Evolutionary conservation across 2,888 invertebrate species (phyloP).

Genomic region (Diarsia mendica): DNA sequence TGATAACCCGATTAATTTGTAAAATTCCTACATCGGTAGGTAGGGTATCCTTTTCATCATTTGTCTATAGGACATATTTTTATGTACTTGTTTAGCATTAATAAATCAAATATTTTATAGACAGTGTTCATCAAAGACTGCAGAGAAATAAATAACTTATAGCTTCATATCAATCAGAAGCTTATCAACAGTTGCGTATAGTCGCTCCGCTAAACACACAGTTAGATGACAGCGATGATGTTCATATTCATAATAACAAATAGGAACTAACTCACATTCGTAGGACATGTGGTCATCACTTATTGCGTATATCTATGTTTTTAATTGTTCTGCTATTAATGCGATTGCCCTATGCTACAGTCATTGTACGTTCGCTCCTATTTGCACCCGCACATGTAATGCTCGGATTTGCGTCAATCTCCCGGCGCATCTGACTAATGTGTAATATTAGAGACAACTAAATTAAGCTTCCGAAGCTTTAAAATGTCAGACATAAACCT

Average conservation of each 20-base stretch:
- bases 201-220: slow-evolving; percentile 46
- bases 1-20: not conserved
- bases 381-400: slow-evolving; percentile 74
- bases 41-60: slow-evolving; percentile 19
- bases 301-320: slow-evolving; percentile 68
- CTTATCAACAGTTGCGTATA: slow-evolving; percentile 63
- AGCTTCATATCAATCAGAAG: slow-evolving; percentile 65
- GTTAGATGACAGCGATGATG: slow-evolving; percentile 53
- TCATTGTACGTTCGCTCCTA: slow-evolving; percentile 68
- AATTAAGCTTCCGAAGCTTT: slow-evolving; percentile 30
- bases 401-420: slow-evolving; percentile 80
- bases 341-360: slow-evolving; percentile 66
- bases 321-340: slow-evolving; percentile 71
- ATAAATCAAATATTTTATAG: slow-evolving; percentile 37
- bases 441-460: slow-evolving; percentile 72
- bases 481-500: slow-evolving; percentile 43
- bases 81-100: slow-evolving; percentile 20
- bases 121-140: slow-evolving; percentile 36
- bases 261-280: slow-evolving; percentile 67
- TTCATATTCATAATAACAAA: slow-evolving; percentile 63
- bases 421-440: slow-evolving; percentile 77
- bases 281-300: slow-evolving; percentile 72
- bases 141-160: slow-evolving; percentile 41
- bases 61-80: slow-evolving; percentile 9
- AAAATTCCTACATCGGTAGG: not conserved